These are phyloP conservation scores for Oreocharis arfaki DNA, from an alignment of 2,113 vertebrate species.

Conservation along the genomic window DNA sequence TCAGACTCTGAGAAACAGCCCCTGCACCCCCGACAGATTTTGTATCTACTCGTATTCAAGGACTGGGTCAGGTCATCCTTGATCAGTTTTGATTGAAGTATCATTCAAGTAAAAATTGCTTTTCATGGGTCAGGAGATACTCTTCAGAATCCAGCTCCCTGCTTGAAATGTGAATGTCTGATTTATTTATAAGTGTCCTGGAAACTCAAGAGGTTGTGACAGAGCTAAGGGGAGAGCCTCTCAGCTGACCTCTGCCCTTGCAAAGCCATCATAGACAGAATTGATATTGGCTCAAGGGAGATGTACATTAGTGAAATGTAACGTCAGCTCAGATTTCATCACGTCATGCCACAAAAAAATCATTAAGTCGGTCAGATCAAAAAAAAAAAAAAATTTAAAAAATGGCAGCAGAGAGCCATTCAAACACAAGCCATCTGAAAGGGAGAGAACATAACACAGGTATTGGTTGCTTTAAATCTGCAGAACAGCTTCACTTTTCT, in stretches of 20 bases:
- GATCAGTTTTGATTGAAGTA: not conserved
- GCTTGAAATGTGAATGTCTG: not conserved
- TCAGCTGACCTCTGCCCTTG: not conserved
- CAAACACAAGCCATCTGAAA: not conserved
- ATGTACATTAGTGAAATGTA: constrained; percentile 39
- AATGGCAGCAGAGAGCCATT: not conserved
- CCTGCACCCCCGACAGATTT: not conserved
- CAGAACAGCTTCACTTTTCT: not conserved
- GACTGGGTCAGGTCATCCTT: not conserved
- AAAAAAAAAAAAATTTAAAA: not conserved
- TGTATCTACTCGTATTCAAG: not conserved
- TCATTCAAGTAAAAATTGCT: not conserved
- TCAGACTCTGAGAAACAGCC: not conserved
- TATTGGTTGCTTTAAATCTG: constrained; percentile 12
- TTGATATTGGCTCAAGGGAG: constrained; percentile 21
- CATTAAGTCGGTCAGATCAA: constrained; percentile 18
- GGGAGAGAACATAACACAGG: not conserved
- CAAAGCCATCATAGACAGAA: constrained; percentile 8
- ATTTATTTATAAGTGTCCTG: not conserved
- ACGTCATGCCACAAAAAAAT: not conserved
- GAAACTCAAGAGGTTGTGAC: not conserved
- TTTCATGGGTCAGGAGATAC: not conserved
- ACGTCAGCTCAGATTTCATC: constrained; percentile 20
- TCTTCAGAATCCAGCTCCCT: not conserved
- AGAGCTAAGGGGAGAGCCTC: not conserved